Evolutionary conservation across 2,888 invertebrate genomes (phyloP).

Genomic region (Meloe dianella): DNA sequence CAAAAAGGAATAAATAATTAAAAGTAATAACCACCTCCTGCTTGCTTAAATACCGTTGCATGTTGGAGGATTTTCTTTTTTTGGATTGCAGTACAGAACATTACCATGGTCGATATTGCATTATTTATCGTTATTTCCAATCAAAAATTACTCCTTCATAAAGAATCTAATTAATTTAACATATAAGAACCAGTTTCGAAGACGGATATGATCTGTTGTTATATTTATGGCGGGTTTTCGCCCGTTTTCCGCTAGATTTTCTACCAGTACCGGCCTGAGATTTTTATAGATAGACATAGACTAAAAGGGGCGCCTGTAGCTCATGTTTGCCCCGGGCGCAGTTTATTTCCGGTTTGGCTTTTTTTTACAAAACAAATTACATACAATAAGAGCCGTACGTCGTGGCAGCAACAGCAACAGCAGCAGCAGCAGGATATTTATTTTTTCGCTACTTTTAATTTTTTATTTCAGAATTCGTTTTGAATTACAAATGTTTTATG

Average conservation of each 20-base stretch:
- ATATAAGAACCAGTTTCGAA: too few relatives aligned
- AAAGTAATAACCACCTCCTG: slow-evolving; percentile 8
- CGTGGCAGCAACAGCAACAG: neutral
- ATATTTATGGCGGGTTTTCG: too few relatives aligned
- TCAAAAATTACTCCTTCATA: neutral
- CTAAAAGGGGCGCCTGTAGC: too few relatives aligned
- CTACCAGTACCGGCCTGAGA: too few relatives aligned
- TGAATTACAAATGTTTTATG: slow-evolving; percentile 14
- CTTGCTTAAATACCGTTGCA: slow-evolving; percentile 7
- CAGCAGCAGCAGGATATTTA: too few relatives aligned
- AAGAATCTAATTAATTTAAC: neutral
- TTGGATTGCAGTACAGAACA: neutral
- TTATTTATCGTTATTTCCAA: neutral
- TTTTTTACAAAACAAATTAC: slow-evolving; percentile 6
- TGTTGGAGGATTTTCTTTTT: neutral
- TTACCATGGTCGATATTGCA: neutral
- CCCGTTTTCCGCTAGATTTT: too few relatives aligned
- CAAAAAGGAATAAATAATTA: neutral
- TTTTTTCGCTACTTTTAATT: neutral
- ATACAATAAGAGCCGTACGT: neutral
- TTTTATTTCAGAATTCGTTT: too few relatives aligned
- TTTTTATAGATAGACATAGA: too few relatives aligned
- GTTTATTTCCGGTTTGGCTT: too few relatives aligned
- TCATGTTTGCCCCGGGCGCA: too few relatives aligned
- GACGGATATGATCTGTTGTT: too few relatives aligned